These are phyloP conservation scores for Euphonia xanthogaster DNA, from an alignment of 2,797 vertebrate species.

Conservation along the genomic window DNA sequence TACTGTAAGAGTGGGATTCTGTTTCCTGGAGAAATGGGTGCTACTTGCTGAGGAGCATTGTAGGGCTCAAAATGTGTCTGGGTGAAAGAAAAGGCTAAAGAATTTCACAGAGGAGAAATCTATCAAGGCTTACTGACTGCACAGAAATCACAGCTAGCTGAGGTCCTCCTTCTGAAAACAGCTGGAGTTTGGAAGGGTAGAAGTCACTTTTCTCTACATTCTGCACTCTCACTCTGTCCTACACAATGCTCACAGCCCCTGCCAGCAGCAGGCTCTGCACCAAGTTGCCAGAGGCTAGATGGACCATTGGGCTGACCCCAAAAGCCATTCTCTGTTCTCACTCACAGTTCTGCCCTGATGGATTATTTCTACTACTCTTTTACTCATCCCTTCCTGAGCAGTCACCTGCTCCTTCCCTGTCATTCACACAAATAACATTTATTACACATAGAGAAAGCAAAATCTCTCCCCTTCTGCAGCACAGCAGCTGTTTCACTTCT, in stretches of 20 bases:
- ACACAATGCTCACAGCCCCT: background rate
- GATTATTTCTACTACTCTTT: background rate
- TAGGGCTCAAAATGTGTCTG: background rate
- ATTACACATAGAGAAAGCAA: background rate
- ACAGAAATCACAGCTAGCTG: background rate
- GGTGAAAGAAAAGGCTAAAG: background rate
- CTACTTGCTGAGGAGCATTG: background rate
- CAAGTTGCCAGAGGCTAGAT: background rate
- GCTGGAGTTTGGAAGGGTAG: background rate
- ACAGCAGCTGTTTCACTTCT: background rate
- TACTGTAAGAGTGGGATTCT: background rate
- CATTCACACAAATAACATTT: fast-evolving
- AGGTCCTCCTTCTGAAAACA: background rate
- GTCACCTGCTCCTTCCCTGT: background rate
- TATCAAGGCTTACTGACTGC: background rate
- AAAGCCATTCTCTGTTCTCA: background rate
- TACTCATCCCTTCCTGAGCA: background rate
- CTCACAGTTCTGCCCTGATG: background rate
- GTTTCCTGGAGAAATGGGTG: background rate
- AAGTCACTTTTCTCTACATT: background rate
- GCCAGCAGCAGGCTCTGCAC: background rate
- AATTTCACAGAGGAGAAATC: background rate
- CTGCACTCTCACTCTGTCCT: background rate
- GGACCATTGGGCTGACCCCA: background rate
- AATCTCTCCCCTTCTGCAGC: background rate